Evolutionary conservation across 2,888 invertebrate species (phyloP), one percentile per base, ranked within the genome.

Genomic region (Volucella bombylans): DNA sequence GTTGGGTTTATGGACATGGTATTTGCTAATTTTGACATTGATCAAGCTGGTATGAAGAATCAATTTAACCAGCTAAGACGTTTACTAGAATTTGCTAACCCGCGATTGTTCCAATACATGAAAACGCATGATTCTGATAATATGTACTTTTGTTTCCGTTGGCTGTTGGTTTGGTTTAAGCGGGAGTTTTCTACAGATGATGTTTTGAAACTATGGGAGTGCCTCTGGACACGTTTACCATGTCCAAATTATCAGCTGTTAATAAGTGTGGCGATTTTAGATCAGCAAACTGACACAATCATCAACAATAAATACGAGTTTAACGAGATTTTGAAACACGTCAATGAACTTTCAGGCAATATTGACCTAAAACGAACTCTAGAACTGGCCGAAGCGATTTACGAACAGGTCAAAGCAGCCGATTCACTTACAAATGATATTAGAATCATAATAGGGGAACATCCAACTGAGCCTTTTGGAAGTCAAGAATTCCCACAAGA

Each of bases 61-160:
- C 99, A 99, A 90, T 93, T 99, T 77, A 93, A 94, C 23, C 96
- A 98, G 89, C 92, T 99, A 59, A 95, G 97, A 88, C 95, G 95
- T 50, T 92, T 99, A 72, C 91, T 99, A 12, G 93, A 95, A 87
- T 96, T 97, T 88, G 94, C 96, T 15, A 96, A 97, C 90, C 97
- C 98, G 0, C 94, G 95, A 80, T 93, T 99, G 52, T 96, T 96
- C 65, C 94, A 94, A 68, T 98, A 99, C 91, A 93, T 99, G 86
- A 95, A 96, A 73, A 88, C 88, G 1, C 89, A 91, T 50, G 91
- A 90, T 14, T 94, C 94, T 0, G 97, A 96, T 6, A 99, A 99
- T 91, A 97, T 99, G 97, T 99, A 98, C 92, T 99, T 99, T 92
- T 98, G 98, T 91, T 99, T 99, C 93, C 96, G 99, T 10, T 99